These are phyloP conservation scores for Smutsia temminckii DNA, from an alignment of 2,797 vertebrate genomes.

Conservation along the genomic window DNA sequence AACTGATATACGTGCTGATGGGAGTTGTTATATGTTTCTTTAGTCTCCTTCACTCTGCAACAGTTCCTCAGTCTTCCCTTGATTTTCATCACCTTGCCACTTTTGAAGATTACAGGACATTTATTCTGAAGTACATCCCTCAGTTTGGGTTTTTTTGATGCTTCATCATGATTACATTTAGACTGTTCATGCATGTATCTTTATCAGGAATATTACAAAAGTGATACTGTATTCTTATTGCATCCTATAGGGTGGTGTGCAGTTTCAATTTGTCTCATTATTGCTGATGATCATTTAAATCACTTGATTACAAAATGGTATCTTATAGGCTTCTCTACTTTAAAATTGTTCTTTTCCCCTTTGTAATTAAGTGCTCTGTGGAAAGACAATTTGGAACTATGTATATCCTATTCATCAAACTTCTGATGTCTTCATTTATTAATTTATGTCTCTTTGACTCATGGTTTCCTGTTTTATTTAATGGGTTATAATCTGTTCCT, in stretches of 20 bases:
- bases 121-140: neutral
- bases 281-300: slow-evolving; percentile 10
- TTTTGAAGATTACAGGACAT: neutral
- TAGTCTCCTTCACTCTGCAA: neutral
- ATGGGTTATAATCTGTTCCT: neutral
- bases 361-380: neutral
- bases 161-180: slow-evolving; percentile 22
- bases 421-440: neutral
- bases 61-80: neutral
- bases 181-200: neutral
- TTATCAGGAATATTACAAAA: neutral
- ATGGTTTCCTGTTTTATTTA: neutral
- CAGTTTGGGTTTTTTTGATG: neutral
- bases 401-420: neutral
- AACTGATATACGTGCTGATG: neutral
- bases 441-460: neutral
- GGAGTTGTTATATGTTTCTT: neutral
- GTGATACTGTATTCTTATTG: neutral
- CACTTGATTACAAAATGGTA: neutral
- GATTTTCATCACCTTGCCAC: neutral
- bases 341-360: neutral
- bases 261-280: neutral
- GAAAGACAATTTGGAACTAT: neutral
- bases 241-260: neutral
- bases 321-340: neutral